Evolutionary conservation across 2,888 invertebrate genomes (phyloP), one percentile per base, ranked within the genome.

Genomic region (Strigamia crassipes): DNA sequence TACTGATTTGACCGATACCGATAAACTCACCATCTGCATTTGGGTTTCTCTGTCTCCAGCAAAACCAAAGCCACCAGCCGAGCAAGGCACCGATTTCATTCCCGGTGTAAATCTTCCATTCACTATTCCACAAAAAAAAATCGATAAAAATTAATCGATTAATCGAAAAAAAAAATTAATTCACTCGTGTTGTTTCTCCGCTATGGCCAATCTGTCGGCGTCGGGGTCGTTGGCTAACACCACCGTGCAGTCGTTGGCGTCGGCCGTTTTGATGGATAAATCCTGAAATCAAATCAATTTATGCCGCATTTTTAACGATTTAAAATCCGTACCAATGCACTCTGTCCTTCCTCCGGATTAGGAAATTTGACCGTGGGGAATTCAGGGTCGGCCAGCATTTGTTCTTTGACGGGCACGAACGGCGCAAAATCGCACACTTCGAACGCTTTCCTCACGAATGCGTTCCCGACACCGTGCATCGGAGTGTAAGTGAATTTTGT

Each of bases 201-300:
- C 99, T 31, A 96, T 92, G 0, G 97, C 98, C 84, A 98, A 90
- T 82, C 99, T 91, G 89, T 99, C 99, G 0, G 99, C 99, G 88
- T 99, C 99, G 0, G 99, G 99, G 89, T 99, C 99, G 88, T 99
- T 99, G 12, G 97, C 98, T 79, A 99, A 90, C 84, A 99, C 95
- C 6, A 98, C 89, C 0, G 90, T 90, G 78, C 93, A 92, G 0
- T 90, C 90, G 84, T 91, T 90, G 80, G 89, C 87, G 85, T 94
- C 92, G 0, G 99, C 99, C 13, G 95, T 92, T 86, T 90, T 88
- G 84, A 94, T 92, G 61, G 96, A 92, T 61, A 96, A 89, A 85
- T 92, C 90, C 87, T 90, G 85, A n/a, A n/a, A n/a, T n/a, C n/a
- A n/a, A n/a, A n/a, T n/a, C n/a, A n/a, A n/a, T n/a, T n/a, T n/a